These are phyloP conservation scores for Trichonephila clavipes DNA, from an alignment of 1,140 invertebrate genomes.

Conservation along the genomic window DNA sequence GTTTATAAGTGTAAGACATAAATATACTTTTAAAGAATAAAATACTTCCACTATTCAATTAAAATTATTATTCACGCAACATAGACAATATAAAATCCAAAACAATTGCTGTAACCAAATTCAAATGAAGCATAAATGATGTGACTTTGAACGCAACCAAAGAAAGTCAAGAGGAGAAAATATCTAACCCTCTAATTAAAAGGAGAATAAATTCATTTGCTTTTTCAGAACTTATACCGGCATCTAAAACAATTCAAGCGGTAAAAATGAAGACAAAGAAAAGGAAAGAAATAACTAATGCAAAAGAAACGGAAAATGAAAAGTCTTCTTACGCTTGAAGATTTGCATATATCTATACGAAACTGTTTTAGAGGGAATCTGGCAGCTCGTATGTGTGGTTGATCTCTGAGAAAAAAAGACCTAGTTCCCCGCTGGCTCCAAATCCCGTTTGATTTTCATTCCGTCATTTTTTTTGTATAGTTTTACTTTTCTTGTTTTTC, in stretches of 20 bases:
- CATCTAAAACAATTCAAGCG: neutral
- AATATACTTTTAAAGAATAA: neutral
- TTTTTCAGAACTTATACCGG: constrained; percentile 49
- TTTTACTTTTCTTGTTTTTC: neutral
- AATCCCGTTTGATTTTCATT: constrained; percentile 55
- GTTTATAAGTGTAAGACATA: too few species aligned
- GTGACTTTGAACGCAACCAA: neutral
- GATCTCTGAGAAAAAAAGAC: constrained; percentile 65
- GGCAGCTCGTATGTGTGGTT: constrained; percentile 58
- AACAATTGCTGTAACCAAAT: neutral
- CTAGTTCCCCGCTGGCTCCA: constrained; percentile 31
- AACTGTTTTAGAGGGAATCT: constrained; percentile 22
- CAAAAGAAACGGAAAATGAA: constrained; percentile 37
- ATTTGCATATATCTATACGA: constrained; percentile 73
- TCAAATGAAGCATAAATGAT: constrained; percentile 50
- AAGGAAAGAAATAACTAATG: constrained; percentile 4
- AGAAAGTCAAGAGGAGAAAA: constrained; percentile 25
- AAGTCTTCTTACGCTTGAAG: constrained; percentile 18
- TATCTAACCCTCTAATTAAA: constrained; percentile 63
- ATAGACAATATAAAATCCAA: neutral
- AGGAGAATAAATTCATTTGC: constrained; percentile 68
- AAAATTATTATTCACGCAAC: constrained; percentile 28
- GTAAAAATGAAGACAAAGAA: constrained; percentile 12
- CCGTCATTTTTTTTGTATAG: neutral
- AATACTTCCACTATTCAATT: neutral